Percentiles rank a stretch among this genome's conserved stretches.
phyloP scores from a whole-genome alignment of 2,888 invertebrate species.

The Acleris holmiana region DNA sequence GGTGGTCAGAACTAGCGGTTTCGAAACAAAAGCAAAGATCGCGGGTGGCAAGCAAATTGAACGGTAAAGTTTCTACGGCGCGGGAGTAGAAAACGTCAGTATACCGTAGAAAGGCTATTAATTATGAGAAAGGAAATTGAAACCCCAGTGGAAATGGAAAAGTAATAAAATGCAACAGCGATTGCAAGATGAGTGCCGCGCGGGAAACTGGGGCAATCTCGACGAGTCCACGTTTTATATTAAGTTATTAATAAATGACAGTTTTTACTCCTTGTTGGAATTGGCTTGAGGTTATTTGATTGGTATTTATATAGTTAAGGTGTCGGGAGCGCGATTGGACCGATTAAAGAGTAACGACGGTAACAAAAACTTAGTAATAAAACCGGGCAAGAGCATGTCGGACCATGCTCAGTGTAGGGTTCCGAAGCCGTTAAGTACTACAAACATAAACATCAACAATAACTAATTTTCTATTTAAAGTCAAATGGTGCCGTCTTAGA shows the following conservation, averaged over 20 bases:
- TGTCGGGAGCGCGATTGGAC: too few species aligned
- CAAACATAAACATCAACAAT: too few species aligned
- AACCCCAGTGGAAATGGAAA: constrained; percentile 83
- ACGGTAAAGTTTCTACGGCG: constrained; percentile 70
- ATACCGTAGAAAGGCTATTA: constrained; percentile 78
- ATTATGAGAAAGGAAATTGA: constrained; percentile 83
- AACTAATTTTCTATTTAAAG: too few species aligned
- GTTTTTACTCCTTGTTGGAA: constrained; percentile 15
- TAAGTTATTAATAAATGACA: constrained; percentile 35
- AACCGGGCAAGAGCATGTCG: too few species aligned
- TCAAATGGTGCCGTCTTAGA: too few species aligned
- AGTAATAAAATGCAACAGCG: constrained; percentile 84
- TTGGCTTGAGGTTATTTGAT: not conserved
- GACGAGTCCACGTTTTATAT: constrained; percentile 39
- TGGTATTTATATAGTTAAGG: constrained; percentile 14
- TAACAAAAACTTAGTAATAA: too few species aligned
- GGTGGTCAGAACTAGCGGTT: not conserved
- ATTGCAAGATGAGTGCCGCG: constrained; percentile 74
- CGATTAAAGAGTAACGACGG: too few species aligned
- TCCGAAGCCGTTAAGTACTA: too few species aligned
- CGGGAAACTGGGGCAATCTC: constrained; percentile 55
- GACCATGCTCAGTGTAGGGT: too few species aligned
- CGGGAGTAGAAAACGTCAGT: constrained; percentile 74
- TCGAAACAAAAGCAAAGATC: constrained; percentile 49
- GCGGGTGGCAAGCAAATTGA: constrained; percentile 67